These are phyloP conservation scores for Caenorhabditis sp. DNA, from an alignment of 2,888 invertebrate species.

Conservation along the genomic window DNA sequence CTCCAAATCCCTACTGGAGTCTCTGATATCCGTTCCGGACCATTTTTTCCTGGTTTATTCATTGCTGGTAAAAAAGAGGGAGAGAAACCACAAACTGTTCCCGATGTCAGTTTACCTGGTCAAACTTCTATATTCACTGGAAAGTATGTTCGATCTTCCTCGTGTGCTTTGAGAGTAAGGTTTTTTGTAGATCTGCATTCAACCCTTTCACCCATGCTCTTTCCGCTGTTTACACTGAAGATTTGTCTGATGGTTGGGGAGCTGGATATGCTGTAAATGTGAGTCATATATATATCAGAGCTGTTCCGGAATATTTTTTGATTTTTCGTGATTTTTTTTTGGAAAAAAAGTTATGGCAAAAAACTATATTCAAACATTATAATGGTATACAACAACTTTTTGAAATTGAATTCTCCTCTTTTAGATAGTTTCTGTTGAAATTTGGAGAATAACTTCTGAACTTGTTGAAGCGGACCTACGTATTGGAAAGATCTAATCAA, in stretches of 20 bases:
- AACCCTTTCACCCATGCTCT: constrained; percentile 65
- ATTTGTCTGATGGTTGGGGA: constrained; percentile 65
- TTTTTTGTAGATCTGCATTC: constrained; percentile 55
- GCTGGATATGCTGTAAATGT: constrained; percentile 65
- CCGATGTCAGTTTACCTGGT: too few species aligned
- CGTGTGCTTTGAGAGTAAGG: background rate
- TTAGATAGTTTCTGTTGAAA: too few species aligned
- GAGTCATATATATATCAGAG: too few species aligned
- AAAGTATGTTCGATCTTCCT: constrained; percentile 37
- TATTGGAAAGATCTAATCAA: too few species aligned
- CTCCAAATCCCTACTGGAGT: constrained; percentile 62
- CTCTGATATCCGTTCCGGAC: constrained; percentile 60
- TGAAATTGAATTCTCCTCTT: too few species aligned
- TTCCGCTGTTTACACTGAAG: constrained; percentile 58
- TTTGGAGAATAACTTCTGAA: too few species aligned
- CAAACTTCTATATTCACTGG: constrained; percentile 58
- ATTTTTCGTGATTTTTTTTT: too few species aligned
- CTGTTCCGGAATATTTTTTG: too few species aligned
- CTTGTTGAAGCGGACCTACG: too few species aligned
- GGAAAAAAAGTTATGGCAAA: too few species aligned
- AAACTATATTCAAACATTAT: too few species aligned
- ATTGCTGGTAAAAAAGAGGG: constrained; percentile 64
- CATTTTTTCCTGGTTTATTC: constrained; percentile 60
- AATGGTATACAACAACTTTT: too few species aligned
- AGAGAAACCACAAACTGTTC: constrained; percentile 57